Evolutionary conservation across 2,888 invertebrate genomes (phyloP).

Genomic region (Adelognathus sp.): DNA sequence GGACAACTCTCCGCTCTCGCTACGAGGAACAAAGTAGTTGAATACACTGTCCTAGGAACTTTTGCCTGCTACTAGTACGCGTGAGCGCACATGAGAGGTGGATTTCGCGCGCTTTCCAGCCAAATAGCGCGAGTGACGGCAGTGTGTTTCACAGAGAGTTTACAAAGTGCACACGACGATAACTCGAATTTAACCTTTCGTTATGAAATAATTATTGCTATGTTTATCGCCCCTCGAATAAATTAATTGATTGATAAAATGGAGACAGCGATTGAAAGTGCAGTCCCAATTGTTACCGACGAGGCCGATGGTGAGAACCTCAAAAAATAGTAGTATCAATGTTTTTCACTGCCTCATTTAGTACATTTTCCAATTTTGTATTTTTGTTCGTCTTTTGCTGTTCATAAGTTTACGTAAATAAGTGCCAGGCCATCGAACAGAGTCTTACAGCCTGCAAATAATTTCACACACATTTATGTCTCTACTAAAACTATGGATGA

Average conservation of each 20-base stretch:
- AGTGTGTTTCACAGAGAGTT: neutral
- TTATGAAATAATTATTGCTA: neutral
- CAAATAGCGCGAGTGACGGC: neutral
- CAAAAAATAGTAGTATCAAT: slow-evolving; percentile 3
- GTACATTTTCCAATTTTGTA: too few relatives aligned
- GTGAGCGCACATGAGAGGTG: neutral
- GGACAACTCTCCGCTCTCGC: too few relatives aligned
- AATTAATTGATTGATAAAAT: neutral
- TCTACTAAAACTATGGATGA: neutral
- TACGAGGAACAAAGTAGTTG: too few relatives aligned
- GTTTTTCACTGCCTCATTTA: too few relatives aligned
- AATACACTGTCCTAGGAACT: too few relatives aligned
- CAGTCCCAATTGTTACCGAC: neutral
- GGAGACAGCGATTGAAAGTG: neutral
- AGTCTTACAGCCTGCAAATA: too few relatives aligned
- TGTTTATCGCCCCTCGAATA: too few relatives aligned
- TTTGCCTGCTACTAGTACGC: too few relatives aligned
- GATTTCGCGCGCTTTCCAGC: slow-evolving; percentile 41
- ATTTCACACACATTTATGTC: neutral
- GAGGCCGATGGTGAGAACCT: slow-evolving; percentile 5
- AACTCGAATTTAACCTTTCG: neutral
- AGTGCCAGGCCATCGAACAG: too few relatives aligned
- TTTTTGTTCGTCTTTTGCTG: too few relatives aligned
- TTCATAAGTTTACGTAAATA: too few relatives aligned
- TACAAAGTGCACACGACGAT: neutral